A percentile compares a stretch with the other conserved stretches of the same genome.
Conservation (phyloP, 1,140 invertebrate genomes). For the Globodera rostochiensis region DNA sequence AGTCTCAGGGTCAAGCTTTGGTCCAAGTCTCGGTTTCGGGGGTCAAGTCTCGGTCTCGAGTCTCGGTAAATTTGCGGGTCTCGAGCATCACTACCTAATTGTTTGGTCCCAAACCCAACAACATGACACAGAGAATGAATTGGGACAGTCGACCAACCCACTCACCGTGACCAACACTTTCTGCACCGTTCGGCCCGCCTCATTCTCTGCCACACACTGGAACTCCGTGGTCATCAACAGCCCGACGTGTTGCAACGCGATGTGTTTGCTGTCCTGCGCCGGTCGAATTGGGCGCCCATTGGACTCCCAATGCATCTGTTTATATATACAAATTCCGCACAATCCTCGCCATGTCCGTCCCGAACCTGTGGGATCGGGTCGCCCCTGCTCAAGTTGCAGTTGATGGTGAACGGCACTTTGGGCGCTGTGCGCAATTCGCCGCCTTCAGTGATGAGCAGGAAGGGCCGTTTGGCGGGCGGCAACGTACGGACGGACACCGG, state of each 20-base stretch:
- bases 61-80: no score
- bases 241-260: slow-evolving; percentile 59
- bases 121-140: no score
- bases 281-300: slow-evolving; percentile 47
- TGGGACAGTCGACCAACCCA: slow-evolving; percentile 18
- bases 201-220: slow-evolving; percentile 63
- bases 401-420: slow-evolving; percentile 51
- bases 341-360: no score
- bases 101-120: no score
- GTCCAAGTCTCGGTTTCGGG: no score
- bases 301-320: slow-evolving; percentile 39
- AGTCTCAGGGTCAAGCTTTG: no score
- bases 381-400: slow-evolving; percentile 59
- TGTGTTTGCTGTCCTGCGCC: slow-evolving; percentile 51
- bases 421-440: slow-evolving; percentile 58
- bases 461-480: slow-evolving; percentile 52
- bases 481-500: slow-evolving; percentile 58
- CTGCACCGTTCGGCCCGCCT: slow-evolving; percentile 58
- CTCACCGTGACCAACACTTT: slow-evolving; percentile 56
- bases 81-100: no score
- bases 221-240: slow-evolving; percentile 55
- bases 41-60: no score
- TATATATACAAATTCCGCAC: slow-evolving; percentile 23
- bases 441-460: slow-evolving; percentile 56
- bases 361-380: slow-evolving; percentile 56